Evolutionary conservation across 2,888 invertebrate species (phyloP).

Genomic region (Imbricaverruca yamaguchii): DNA sequence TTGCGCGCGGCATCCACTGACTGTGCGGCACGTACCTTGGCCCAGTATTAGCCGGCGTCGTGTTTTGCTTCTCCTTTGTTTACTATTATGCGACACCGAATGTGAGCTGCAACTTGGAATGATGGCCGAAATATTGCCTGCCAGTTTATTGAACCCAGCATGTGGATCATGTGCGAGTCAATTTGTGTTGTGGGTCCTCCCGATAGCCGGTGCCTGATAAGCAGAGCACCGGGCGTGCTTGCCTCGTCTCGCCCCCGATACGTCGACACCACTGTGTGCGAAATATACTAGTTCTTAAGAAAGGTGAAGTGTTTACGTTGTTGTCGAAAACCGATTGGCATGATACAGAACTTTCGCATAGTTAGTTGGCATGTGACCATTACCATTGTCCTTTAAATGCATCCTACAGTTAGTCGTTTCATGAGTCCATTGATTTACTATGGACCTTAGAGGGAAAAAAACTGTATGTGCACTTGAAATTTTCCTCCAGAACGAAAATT

Average conservation of each 20-base stretch:
- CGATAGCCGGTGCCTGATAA: not conserved
- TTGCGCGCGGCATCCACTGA: no score
- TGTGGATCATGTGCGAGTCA: not conserved
- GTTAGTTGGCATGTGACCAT: no score
- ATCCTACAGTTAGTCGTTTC: no score
- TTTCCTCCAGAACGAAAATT: no score
- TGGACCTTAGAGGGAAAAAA: no score
- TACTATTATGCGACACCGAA: not conserved
- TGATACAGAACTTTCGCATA: no score
- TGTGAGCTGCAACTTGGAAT: not conserved
- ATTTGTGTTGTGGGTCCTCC: not conserved
- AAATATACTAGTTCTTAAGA: slow-evolving; percentile 17
- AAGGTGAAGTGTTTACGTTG: not conserved
- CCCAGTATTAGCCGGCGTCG: not conserved
- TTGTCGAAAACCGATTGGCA: no score
- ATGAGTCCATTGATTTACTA: no score
- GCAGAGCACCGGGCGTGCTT: not conserved
- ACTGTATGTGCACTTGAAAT: no score
- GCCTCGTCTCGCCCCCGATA: not conserved
- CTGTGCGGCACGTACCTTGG: not conserved
- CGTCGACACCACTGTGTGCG: not conserved
- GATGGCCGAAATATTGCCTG: not conserved
- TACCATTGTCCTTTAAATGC: no score
- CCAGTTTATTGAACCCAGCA: not conserved
- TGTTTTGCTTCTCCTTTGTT: not conserved